Evolutionary conservation across 2,113 vertebrate genomes (phyloP).

Genomic region (Colinus virginianus): DNA sequence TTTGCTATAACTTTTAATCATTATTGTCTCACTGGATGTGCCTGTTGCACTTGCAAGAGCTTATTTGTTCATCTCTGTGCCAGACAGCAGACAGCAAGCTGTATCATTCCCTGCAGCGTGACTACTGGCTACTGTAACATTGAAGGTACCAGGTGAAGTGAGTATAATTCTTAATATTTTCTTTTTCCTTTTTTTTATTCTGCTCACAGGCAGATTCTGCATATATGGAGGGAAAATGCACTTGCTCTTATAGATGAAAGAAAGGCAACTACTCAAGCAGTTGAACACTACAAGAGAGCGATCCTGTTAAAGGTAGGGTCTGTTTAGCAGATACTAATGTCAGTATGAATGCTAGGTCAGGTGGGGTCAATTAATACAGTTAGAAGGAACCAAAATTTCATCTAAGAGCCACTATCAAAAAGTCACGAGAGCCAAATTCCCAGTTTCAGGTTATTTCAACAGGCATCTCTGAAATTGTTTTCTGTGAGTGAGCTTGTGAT

Average conservation of each 20-base stretch:
- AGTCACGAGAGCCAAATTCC: not conserved
- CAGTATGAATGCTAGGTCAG: not conserved
- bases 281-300: constrained; percentile 72
- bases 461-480: not conserved
- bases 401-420: not conserved
- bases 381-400: not conserved
- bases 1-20: not conserved
- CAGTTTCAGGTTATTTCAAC: not conserved
- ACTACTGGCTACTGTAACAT: not conserved
- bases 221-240: constrained; percentile 80
- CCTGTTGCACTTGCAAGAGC: not conserved
- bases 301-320: constrained; percentile 82
- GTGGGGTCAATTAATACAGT: not conserved
- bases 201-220: constrained; percentile 71
- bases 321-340: not conserved
- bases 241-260: constrained; percentile 33
- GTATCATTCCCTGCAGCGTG: not conserved
- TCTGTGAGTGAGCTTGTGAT: not conserved
- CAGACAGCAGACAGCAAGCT: not conserved
- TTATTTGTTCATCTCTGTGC: not conserved
- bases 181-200: not conserved
- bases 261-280: constrained; percentile 60
- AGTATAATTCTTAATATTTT: not conserved
- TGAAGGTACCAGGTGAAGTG: not conserved
- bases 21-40: not conserved